Evolutionary conservation across 2,113 vertebrate species (phyloP), one percentile per base, ranked within the genome.

Genomic region (Brachyhypopomus occidentalis): DNA sequence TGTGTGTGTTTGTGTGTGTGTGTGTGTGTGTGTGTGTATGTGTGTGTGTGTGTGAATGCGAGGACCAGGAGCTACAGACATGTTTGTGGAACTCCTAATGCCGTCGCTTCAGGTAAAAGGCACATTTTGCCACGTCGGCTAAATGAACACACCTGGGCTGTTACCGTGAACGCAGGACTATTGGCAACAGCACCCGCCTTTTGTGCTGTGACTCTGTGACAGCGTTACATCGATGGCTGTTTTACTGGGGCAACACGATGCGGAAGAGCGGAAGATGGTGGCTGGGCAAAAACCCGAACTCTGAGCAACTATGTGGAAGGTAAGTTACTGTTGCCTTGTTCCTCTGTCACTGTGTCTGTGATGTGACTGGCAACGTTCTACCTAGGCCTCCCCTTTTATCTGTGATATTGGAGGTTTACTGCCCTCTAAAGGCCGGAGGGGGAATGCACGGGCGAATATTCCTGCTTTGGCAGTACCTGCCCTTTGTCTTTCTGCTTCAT

Each of bases 41-140:
- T 90, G 89, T 89, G 81, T 30, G 16, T 87, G 87, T 86, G 86
- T 88, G 88, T 82, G 79, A 66, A n/a, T 89, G 91, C 94, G 94
- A 94, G 94, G 94, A 94, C 87, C 88, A 90, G 90, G 88, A 94
- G 94, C 94, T 92, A 94, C 94, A 96, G 95, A 96, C 95, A 95
- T 95, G 94, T 86, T 91, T 94, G 95, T 96, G 95, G 95, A 96
- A 94, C 95, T 95, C 95, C 86, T 94, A 52, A 97, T 98, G 5
- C 96, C 95, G 95, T 98, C 97, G 95, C 97, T 94, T 95, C 92
- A 92, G 91, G 95, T 98, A 97, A 97, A 94, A 92, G 96, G 95
- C 93, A 94, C 96, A 96, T 97, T 88, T 96, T 98, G 96, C 97
- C 96, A 92, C 89, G 91, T 94, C 93, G 88, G 75, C 84, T 83